A percentile compares a stretch with the other conserved stretches of the same genome.
Conservation (phyloP, 1,140 invertebrate species). For the Tenebrio molitor region DNA sequence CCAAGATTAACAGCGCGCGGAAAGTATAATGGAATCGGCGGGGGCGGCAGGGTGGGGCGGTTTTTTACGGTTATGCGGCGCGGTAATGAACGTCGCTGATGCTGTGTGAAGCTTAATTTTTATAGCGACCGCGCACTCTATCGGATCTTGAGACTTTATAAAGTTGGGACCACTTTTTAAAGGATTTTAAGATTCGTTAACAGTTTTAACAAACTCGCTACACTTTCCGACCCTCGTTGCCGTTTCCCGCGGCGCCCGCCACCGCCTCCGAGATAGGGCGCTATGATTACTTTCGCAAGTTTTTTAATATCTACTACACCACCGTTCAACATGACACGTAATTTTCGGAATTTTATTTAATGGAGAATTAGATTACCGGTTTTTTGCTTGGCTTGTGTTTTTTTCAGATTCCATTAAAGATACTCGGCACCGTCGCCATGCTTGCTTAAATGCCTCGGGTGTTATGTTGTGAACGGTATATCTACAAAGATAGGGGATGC, state of each 20-base stretch:
- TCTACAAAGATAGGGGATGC: background rate
- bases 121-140: constrained; percentile 58
- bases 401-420: constrained; percentile 41
- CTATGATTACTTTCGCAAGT: constrained; percentile 61
- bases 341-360: constrained; percentile 59
- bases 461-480: background rate
- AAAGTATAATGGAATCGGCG: constrained; percentile 62
- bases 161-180: constrained; percentile 62
- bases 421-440: constrained; percentile 8
- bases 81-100: constrained; percentile 59
- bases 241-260: constrained; percentile 31
- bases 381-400: constrained; percentile 45
- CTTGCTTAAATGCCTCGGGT: constrained; percentile 1
- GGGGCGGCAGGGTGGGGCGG: constrained; percentile 40
- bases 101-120: constrained; percentile 63
- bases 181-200: constrained; percentile 65
- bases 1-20: constrained; percentile 63
- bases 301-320: constrained; percentile 61
- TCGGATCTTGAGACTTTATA: constrained; percentile 59
- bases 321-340: constrained; percentile 58
- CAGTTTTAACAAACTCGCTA: constrained; percentile 64
- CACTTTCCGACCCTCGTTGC: constrained; percentile 55
- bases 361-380: constrained; percentile 48
- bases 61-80: constrained; percentile 62
- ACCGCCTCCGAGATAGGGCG: constrained; percentile 50